Evolutionary conservation across 2,113 vertebrate species (phyloP).

Genomic region (Etheostoma cragini): DNA sequence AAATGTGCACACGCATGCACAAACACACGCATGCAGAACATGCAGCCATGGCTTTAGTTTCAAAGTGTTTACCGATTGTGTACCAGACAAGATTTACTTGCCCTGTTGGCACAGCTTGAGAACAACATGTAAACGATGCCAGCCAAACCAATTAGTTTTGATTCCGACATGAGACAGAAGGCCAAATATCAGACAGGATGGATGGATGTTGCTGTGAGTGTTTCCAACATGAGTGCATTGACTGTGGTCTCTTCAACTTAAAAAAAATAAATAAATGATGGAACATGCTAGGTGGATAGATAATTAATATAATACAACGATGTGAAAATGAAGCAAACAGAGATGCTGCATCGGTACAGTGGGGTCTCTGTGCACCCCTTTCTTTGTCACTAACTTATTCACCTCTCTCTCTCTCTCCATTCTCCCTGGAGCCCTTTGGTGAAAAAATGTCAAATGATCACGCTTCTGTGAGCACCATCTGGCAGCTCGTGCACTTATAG

Average conservation of each 20-base stretch:
- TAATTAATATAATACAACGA: not conserved
- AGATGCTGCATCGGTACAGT: not conserved
- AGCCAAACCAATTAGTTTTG: slow-evolving; percentile 73
- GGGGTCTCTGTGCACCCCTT: slow-evolving; percentile 32
- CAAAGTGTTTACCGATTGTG: slow-evolving; percentile 58
- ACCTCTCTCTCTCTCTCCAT: slow-evolving; percentile 40
- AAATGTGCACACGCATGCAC: slow-evolving; percentile 29
- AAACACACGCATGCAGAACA: slow-evolving; percentile 25
- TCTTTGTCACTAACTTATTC: slow-evolving; percentile 32
- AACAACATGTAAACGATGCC: slow-evolving; percentile 66
- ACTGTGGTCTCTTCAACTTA: not conserved
- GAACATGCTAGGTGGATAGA: not conserved
- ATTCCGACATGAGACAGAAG: slow-evolving; percentile 68
- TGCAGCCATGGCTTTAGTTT: slow-evolving; percentile 42
- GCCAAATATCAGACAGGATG: slow-evolving; percentile 56
- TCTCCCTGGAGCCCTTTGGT: slow-evolving; percentile 75
- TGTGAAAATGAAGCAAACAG: not conserved
- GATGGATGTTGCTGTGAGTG: slow-evolving; percentile 13
- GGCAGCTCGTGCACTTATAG: slow-evolving; percentile 77
- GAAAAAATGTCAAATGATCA: slow-evolving; percentile 81
- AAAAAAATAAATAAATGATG: slow-evolving; percentile 3
- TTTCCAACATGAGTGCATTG: slow-evolving; percentile 19
- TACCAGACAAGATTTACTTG: slow-evolving; percentile 62
- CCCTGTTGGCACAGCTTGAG: slow-evolving; percentile 65
- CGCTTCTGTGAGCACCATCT: slow-evolving; percentile 85